phyloP scores from a whole-genome alignment of 2,113 vertebrate genomes.

The Coptodon bakossiorum region DNA sequence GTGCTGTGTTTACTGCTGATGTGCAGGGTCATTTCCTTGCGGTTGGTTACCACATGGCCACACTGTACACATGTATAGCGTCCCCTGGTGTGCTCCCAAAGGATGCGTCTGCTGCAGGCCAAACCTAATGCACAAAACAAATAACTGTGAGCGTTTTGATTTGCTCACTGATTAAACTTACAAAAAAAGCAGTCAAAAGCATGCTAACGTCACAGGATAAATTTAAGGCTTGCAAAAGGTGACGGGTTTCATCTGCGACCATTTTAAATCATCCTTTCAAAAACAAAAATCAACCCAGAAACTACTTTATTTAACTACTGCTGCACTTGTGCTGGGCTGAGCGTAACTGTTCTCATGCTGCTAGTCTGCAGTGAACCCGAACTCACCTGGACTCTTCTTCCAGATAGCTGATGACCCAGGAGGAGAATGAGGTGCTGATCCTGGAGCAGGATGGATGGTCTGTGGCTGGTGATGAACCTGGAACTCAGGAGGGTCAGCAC shows the following conservation, averaged over 20 bases:
- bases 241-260: not conserved
- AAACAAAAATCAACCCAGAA: not conserved
- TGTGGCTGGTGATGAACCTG: constrained; percentile 26
- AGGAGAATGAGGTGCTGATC: constrained; percentile 61
- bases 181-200: not conserved
- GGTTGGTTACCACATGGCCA: constrained; percentile 72
- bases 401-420: constrained; percentile 76
- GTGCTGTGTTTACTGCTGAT: constrained; percentile 76
- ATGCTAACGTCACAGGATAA: not conserved
- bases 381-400: constrained; percentile 87
- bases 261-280: not conserved
- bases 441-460: constrained; percentile 45
- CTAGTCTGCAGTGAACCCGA: rapidly evolving
- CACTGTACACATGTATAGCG: constrained; percentile 90
- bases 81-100: constrained; percentile 92
- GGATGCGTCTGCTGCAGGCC: constrained; percentile 79
- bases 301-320: not conserved
- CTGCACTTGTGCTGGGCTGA: not conserved
- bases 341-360: not conserved
- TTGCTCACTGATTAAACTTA: not conserved
- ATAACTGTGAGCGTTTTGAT: not conserved
- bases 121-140: constrained; percentile 60
- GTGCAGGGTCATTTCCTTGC: constrained; percentile 85
- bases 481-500: not conserved
- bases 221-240: not conserved